Base-by-base conservation (phyloP, 2,113 vertebrate species). In the Hyperoodon ampullatus region DNA sequence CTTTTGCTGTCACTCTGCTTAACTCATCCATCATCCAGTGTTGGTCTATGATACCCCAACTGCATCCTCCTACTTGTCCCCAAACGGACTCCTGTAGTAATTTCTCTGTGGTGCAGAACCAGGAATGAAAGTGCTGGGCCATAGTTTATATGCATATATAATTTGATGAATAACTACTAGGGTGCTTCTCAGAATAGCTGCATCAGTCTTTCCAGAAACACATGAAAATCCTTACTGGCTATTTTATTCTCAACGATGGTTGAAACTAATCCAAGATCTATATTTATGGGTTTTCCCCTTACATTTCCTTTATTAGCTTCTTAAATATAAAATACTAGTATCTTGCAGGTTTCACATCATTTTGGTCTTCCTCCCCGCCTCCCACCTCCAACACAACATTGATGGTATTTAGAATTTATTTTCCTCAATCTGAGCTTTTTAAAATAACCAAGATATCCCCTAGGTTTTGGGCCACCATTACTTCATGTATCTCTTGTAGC, bases 361-460 rank as follows among this genome's bases (percentile, higher is more conserved):
- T 55, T 95, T 60, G 1, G 23, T 75, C 26, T 88, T 84, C 28
- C 10, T 80, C 18, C 3, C 19, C 70, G 12, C 72, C 53, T 88
- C 7, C 26, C 1, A 65, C 24, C 2, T 91, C 58, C 33, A 84
- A 93, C 16, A 88, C 33, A 77, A 28, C 39, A 5, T 33, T 55
- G n/a, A 87, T 39, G 19, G 47, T 87, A 87, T 55, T 84, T 74
- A 93, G 44, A 71, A 84, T 87, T 39, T 85, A 55, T 63, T 93
- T 84, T 30, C 26, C 19, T 88, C 6, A 19, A 42, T 19, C 6
- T 18, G 21, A 26, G 50, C 15, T 81, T 92, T 95, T n/a, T n/a
- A 39, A 81, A 61, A 75, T 71, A 78, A 72, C 72, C 7, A 55
- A 60, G 85, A 94, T 30, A 77, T 30, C 60, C 1, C 70, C 14